Conservation (phyloP, 2,888 invertebrate genomes). For the Dynastes tityus region DNA sequence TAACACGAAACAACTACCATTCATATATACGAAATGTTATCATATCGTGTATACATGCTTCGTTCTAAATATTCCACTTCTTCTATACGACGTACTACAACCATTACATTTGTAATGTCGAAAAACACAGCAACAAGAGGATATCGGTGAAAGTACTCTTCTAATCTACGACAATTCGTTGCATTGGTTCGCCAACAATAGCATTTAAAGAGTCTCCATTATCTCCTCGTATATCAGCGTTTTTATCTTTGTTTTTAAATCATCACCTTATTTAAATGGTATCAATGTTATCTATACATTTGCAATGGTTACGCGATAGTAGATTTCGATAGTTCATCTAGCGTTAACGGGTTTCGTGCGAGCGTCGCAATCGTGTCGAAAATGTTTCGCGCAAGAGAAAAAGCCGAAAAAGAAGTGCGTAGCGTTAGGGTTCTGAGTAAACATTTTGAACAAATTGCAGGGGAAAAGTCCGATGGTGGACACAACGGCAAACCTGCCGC, state of each 20-base stretch:
- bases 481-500: conserved; percentile 11
- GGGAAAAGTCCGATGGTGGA: neutral
- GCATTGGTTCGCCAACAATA: conserved; percentile 14
- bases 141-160: no score
- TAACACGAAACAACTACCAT: neutral
- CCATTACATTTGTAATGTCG: neutral
- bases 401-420: conserved; percentile 9
- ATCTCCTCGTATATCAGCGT: neutral
- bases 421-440: conserved; percentile 29
- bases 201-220: neutral
- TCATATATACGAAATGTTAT: conserved; percentile 1
- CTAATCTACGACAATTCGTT: no score
- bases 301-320: neutral
- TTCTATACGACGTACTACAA: neutral
- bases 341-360: conserved; percentile 3
- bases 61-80: conserved; percentile 7
- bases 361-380: neutral
- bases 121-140: neutral
- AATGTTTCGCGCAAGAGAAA: conserved; percentile 10
- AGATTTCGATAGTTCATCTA: neutral
- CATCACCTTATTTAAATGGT: conserved; percentile 22
- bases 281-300: conserved; percentile 1
- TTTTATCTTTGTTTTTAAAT: conserved; percentile 21
- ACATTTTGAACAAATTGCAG: conserved; percentile 43
- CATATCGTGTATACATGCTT: neutral